These are phyloP conservation scores for Artibeus lituratus DNA, from an alignment of 2,797 vertebrate genomes.

Conservation along the genomic window DNA sequence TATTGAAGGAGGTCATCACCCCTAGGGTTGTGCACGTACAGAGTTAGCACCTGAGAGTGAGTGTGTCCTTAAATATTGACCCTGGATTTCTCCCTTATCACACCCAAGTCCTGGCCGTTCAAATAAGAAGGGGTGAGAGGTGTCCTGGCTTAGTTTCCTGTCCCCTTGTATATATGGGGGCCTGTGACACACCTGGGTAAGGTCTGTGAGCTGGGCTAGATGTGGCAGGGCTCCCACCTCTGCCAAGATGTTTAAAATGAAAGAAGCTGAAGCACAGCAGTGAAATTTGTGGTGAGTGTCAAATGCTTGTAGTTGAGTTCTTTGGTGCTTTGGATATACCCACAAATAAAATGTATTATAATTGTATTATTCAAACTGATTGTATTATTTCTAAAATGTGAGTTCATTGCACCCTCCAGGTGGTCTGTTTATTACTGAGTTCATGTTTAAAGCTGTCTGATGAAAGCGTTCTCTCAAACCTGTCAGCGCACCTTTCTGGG, in stretches of 20 bases:
- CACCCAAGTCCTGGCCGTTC: not conserved
- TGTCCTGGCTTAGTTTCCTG: not conserved
- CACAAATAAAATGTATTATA: not conserved
- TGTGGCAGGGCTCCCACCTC: not conserved
- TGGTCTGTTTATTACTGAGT: not conserved
- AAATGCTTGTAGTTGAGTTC: not conserved
- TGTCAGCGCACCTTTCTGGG: not conserved
- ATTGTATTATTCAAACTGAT: not conserved
- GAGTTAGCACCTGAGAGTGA: not conserved
- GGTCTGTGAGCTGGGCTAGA: not conserved
- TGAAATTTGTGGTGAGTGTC: not conserved
- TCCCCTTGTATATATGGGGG: not conserved
- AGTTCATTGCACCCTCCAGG: not conserved
- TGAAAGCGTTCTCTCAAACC: not conserved
- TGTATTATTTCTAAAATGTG: not conserved
- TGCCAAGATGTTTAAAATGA: not conserved
- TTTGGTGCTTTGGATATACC: not conserved
- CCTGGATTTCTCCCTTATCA: not conserved
- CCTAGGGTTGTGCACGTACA: not conserved
- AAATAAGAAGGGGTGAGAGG: not conserved
- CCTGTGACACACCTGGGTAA: not conserved
- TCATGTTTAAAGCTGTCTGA: not conserved
- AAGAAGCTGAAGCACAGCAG: not conserved
- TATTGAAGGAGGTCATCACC: not conserved
- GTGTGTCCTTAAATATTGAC: not conserved